These are phyloP conservation scores for Origma solitaria DNA, from an alignment of 2,113 vertebrate species.

Conservation along the genomic window DNA sequence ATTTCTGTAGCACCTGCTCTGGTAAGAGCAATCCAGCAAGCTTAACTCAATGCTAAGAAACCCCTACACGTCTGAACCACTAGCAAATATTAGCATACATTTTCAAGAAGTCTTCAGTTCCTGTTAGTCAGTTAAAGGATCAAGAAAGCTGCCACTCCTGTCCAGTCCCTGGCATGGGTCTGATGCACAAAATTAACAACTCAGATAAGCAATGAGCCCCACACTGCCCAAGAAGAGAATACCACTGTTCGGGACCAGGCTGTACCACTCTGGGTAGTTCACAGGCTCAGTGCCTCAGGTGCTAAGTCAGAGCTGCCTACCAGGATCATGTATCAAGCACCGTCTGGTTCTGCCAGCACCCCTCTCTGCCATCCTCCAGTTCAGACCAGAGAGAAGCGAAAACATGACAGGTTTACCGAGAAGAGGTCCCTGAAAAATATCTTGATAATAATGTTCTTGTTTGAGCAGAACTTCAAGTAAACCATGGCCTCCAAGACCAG, in stretches of 20 bases:
- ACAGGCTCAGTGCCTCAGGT: neutral
- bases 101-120: neutral
- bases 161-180: neutral
- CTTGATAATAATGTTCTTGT: rapidly evolving
- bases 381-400: neutral
- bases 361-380: neutral
- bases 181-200: neutral
- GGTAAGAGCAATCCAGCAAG: neutral
- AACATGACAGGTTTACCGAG: neutral
- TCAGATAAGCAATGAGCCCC: neutral
- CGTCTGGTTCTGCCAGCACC: neutral
- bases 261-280: neutral
- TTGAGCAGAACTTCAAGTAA: neutral
- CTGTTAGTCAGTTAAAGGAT: neutral
- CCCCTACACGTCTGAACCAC: neutral
- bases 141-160: neutral
- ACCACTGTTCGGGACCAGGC: neutral
- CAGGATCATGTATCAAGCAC: rapidly evolving
- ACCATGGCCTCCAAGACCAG: neutral
- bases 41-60: neutral
- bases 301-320: neutral
- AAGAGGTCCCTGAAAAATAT: neutral
- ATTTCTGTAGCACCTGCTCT: neutral
- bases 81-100: neutral
- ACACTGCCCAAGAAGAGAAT: neutral